phyloP scores from a whole-genome alignment of 1,140 invertebrate genomes.

The Solenopsis fugax region DNA sequence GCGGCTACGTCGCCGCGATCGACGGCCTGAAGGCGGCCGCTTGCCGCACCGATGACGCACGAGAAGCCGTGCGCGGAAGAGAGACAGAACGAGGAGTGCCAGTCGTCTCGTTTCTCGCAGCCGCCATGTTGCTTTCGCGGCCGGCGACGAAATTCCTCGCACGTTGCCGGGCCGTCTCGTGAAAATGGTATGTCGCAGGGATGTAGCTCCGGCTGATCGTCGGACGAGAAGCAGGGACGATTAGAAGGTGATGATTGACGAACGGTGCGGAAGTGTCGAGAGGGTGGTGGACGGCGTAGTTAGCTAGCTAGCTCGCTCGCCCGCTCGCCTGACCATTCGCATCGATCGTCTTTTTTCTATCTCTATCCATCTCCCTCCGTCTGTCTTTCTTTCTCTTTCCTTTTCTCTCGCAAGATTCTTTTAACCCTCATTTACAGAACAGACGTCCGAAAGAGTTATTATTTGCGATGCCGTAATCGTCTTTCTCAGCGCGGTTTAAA shows the following conservation, averaged over 20 bases:
- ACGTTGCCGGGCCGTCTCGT: constrained; percentile 36
- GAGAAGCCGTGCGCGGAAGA: constrained; percentile 65
- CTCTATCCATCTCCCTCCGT: constrained; percentile 5
- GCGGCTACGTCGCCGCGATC: neutral
- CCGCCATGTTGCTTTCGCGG: constrained; percentile 81
- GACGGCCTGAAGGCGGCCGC: constrained; percentile 65
- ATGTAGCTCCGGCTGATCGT: neutral
- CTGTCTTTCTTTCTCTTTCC: neutral
- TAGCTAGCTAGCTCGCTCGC: neutral
- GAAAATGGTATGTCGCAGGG: neutral
- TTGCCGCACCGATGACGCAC: constrained; percentile 75
- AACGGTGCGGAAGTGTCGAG: neutral
- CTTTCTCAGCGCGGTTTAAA: neutral
- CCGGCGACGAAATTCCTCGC: constrained; percentile 76
- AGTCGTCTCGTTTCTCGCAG: constrained; percentile 42
- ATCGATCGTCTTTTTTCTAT: constrained; percentile 30
- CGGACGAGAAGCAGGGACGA: neutral
- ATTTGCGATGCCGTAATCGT: constrained; percentile 14
- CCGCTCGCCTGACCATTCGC: neutral
- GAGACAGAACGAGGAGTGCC: constrained; percentile 67
- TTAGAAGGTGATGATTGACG: neutral
- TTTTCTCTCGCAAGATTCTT: neutral
- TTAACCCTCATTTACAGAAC: constrained; percentile 50
- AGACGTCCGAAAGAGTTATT: neutral
- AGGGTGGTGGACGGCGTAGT: neutral